These are phyloP conservation scores for Phymatocera aterrima DNA, from an alignment of 2,888 invertebrate species.

Conservation along the genomic window DNA sequence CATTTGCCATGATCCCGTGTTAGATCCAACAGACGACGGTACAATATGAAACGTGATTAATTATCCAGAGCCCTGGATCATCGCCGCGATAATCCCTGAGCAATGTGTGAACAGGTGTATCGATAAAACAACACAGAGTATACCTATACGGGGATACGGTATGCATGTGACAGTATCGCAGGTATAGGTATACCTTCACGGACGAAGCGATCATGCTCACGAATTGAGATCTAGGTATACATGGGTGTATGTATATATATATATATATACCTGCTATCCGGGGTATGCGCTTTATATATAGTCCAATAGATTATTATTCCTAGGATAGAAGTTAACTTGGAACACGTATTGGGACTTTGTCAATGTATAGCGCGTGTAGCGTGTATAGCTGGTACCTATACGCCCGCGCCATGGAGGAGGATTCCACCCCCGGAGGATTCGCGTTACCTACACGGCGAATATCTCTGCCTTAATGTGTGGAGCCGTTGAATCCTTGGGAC, in stretches of 20 bases:
- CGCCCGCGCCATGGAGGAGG: background rate
- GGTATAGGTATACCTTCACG: too few species aligned
- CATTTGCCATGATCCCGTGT: background rate
- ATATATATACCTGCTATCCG: too few species aligned
- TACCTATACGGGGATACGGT: background rate
- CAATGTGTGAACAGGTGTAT: slow-evolving; percentile 12
- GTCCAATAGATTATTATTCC: slow-evolving; percentile 18
- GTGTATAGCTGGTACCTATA: too few species aligned
- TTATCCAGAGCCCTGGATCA: background rate
- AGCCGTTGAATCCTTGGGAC: background rate
- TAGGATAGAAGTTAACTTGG: slow-evolving; percentile 3
- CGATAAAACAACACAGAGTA: background rate
- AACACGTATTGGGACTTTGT: slow-evolving; percentile 7
- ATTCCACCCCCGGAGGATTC: background rate
- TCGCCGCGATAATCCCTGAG: slow-evolving; percentile 1
- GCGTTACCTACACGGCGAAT: background rate
- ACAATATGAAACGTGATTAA: slow-evolving; percentile 34
- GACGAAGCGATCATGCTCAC: too few species aligned
- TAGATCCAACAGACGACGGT: background rate
- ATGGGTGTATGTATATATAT: too few species aligned
- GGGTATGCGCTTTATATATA: too few species aligned
- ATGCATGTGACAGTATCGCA: too few species aligned
- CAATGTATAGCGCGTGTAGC: background rate
- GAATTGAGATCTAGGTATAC: slow-evolving; percentile 29
- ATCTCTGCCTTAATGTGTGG: background rate